These are phyloP conservation scores for Pipa parva DNA, from an alignment of 2,113 vertebrate species.

Conservation along the genomic window DNA sequence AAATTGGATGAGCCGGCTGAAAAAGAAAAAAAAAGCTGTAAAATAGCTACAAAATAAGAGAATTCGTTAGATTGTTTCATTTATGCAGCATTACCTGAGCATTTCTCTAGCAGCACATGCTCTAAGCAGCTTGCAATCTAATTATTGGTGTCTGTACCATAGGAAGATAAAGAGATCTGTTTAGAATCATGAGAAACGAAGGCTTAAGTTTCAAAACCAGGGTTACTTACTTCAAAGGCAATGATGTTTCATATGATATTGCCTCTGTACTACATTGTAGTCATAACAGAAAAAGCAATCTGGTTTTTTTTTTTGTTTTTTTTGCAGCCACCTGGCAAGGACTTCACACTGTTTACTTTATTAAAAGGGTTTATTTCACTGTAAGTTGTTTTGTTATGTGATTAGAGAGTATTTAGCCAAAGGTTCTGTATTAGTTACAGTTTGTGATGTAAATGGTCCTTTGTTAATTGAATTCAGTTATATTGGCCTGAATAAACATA, in stretches of 20 bases:
- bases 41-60: neutral
- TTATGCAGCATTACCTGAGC: conserved; percentile 17
- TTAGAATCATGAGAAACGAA: conserved; percentile 32
- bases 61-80: conserved; percentile 5
- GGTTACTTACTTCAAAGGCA: conserved; percentile 36
- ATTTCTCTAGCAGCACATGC: conserved; percentile 16
- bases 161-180: conserved; percentile 37
- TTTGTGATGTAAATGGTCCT: no score
- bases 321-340: conserved; percentile 23
- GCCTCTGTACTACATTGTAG: conserved; percentile 12
- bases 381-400: no score
- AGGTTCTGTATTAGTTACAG: no score
- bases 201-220: conserved; percentile 34
- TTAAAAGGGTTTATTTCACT: no score
- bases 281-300: conserved; percentile 27
- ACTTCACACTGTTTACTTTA: neutral
- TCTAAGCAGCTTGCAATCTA: conserved; percentile 32
- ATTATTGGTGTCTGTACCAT: conserved; percentile 31
- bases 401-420: no score
- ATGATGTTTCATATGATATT: conserved; percentile 31
- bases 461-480: no score
- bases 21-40: neutral
- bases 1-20: no score
- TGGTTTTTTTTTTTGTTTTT: no score
- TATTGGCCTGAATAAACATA: no score